Evolutionary conservation across 2,797 vertebrate genomes (phyloP).

Genomic region (Centroberyx gerrardi): DNA sequence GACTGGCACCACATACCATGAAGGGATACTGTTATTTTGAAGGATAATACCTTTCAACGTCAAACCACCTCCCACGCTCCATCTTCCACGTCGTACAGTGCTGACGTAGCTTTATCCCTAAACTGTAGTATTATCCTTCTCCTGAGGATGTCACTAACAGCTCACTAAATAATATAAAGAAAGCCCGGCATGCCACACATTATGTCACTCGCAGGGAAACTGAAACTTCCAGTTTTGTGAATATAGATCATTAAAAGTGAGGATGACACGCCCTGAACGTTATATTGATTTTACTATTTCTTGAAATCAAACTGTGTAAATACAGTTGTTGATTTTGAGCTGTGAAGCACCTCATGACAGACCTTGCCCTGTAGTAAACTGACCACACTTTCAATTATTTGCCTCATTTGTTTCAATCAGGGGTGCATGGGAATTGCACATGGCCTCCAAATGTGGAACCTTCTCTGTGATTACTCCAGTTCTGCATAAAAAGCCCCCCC

Average conservation of each 20-base stretch:
- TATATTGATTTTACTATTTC: constrained; percentile 55
- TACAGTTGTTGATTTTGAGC: constrained; percentile 58
- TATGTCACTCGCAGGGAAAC: not conserved
- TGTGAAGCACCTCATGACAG: constrained; percentile 54
- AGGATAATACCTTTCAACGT: constrained; percentile 35
- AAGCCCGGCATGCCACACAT: not conserved
- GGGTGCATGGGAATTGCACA: constrained; percentile 56
- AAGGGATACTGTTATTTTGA: constrained; percentile 68
- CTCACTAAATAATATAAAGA: not conserved
- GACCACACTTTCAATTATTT: constrained; percentile 69
- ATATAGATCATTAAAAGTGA: constrained; percentile 24
- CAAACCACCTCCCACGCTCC: constrained; percentile 38
- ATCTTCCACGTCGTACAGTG: constrained; percentile 75
- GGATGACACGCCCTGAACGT: constrained; percentile 19
- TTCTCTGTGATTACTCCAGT: constrained; percentile 45
- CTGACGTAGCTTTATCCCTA: constrained; percentile 63
- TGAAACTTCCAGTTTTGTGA: constrained; percentile 17
- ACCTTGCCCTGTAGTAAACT: constrained; percentile 42
- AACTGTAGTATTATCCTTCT: constrained; percentile 12
- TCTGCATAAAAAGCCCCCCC: constrained; percentile 32
- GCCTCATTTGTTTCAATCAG: constrained; percentile 81
- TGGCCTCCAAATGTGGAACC: constrained; percentile 67
- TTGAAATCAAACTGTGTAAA: constrained; percentile 63
- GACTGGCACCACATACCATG: not conserved
- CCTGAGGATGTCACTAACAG: constrained; percentile 69